Conservation (phyloP, 2,888 invertebrate genomes). For the Laothoe populi region DNA sequence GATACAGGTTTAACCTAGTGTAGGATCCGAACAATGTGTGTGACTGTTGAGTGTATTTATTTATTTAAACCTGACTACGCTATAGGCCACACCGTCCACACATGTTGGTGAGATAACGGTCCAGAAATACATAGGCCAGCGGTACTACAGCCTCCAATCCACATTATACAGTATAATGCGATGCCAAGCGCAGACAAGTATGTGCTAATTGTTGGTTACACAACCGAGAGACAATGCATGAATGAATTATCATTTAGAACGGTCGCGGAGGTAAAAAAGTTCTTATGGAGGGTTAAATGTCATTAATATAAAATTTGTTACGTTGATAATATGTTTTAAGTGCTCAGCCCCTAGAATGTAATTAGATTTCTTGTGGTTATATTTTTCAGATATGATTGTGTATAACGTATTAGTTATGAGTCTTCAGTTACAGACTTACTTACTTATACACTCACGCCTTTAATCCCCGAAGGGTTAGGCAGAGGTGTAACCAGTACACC, state of each 20-base stretch:
- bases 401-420: no score
- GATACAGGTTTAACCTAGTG: no score
- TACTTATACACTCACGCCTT: no score
- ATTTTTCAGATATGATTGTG: no score
- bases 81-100: not conserved
- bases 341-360: no score
- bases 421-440: no score
- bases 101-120: slow-evolving; percentile 11
- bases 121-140: slow-evolving; percentile 9
- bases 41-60: not conserved
- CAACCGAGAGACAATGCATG: slow-evolving; percentile 54
- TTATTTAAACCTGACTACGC: not conserved
- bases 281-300: slow-evolving; percentile 1
- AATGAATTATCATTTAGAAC: slow-evolving; percentile 60
- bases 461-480: no score
- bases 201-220: slow-evolving; percentile 65
- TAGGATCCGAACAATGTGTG: no score
- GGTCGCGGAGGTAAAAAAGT: slow-evolving; percentile 22
- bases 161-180: slow-evolving; percentile 33
- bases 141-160: slow-evolving; percentile 23
- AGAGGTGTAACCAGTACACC: no score
- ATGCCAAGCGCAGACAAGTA: slow-evolving; percentile 51
- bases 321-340: not conserved
- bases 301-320: not conserved
- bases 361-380: no score